Percentiles rank a stretch among this genome's conserved stretches.
Conservation (phyloP, 2,113 vertebrate species). For the Sakesphorus luctuosus region DNA sequence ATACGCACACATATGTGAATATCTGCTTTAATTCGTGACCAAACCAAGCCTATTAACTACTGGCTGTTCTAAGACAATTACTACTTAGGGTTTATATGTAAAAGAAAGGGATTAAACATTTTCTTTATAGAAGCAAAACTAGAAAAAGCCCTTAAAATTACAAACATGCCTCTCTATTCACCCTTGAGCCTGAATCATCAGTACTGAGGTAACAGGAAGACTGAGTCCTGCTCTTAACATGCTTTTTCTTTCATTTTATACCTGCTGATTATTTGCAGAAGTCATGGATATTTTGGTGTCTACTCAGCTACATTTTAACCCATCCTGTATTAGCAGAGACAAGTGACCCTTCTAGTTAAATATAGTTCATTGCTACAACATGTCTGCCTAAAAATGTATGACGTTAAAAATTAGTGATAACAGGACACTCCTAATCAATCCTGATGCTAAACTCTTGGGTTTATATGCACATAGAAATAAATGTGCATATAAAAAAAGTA, state of each 20-base stretch:
- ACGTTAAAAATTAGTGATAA: neutral
- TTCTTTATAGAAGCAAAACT: neutral
- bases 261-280: neutral
- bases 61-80: neutral
- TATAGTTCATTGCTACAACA: neutral
- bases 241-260: neutral
- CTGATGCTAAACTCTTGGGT: neutral
- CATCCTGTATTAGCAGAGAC: neutral
- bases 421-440: neutral
- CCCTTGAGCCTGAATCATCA: neutral
- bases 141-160: neutral
- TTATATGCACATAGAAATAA: neutral
- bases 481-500: neutral
- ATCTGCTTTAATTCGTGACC: neutral
- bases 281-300: neutral
- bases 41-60: neutral
- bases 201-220: neutral
- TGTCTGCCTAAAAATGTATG: neutral
- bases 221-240: neutral
- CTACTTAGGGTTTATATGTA: neutral
- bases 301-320: neutral
- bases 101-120: neutral
- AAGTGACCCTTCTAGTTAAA: neutral
- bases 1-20: rapidly evolving
- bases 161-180: rapidly evolving